Base-by-base conservation (phyloP, 2,797 vertebrate species). In the Rhinophrynus dorsalis region DNA sequence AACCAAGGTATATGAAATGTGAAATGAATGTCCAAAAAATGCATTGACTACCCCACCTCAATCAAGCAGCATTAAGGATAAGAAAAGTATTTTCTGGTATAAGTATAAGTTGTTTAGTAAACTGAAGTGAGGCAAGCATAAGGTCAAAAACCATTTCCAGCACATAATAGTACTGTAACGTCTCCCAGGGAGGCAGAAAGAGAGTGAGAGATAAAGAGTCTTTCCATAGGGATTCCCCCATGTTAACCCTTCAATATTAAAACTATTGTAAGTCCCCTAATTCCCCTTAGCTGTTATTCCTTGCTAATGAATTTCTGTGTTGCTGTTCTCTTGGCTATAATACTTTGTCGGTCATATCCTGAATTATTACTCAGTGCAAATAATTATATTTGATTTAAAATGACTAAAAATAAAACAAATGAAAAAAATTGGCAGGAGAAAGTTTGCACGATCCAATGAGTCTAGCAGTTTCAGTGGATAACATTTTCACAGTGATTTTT, bases 381-480 rank as follows among this genome's bases (percentile, higher is more conserved):
- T 61, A 68, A 68, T 60, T 60, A 44, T 17, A 33, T 12, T 13
- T 50, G 38, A 50, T 54, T 33, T 42, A 51, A 68, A 68, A 68
- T 30, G 18, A 11, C 57, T 61, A 60, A 68, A 68, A 61, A 61
- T 50, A 61, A 51, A 37, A 38, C 17, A n/a, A 54, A 61, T 44
- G 18, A 51, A 27, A 51, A n/a, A 60, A 32, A 20, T 11, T 1
- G 1, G 15, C 47, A 29, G 21, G 32, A 47, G 27, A 29, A 26
- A 5, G 21, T 20, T 42, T 13, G 44, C 33, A 26, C 1, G 35
- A 60, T 52, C 32, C 33, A 15, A 15, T 68, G 23, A 54, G 47
- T 68, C 52, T 48, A 61, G 47, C 45, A 68, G 57, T 60, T 44
- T 55, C 55, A 68, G 17, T 11, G 44, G 24, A 32, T 68, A 60